Conservation (phyloP, 2,113 vertebrate species). For the Crotalus tigris region DNA sequence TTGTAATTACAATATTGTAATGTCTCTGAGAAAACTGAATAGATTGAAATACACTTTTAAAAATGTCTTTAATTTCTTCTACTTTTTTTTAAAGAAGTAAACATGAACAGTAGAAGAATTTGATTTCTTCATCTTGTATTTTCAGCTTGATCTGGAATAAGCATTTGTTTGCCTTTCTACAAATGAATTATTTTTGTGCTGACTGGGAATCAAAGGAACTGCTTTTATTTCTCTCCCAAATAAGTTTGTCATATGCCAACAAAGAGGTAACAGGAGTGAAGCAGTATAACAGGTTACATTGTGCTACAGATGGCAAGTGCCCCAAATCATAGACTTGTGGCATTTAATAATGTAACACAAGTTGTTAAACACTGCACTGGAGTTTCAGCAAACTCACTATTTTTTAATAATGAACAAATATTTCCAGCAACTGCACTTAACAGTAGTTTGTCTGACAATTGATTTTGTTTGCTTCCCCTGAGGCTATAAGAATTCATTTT, state of each 20-base stretch:
- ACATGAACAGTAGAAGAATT: neutral
- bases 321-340: neutral
- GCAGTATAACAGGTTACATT: neutral
- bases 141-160: neutral
- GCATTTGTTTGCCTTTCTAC: neutral
- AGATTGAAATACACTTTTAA: neutral
- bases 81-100: neutral
- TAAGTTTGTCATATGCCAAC: constrained; percentile 3
- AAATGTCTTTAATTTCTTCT: neutral
- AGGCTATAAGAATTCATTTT: neutral
- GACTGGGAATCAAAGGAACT: constrained; percentile 2
- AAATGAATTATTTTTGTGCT: constrained; percentile 4
- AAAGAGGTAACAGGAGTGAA: neutral
- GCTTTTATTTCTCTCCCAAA: neutral
- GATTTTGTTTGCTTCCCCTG: neutral
- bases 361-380: constrained; percentile 17
- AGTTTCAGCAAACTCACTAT: constrained; percentile 15
- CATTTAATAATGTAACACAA: constrained; percentile 12
- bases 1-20: neutral
- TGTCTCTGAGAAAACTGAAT: neutral
- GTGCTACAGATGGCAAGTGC: constrained; percentile 13
- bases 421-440: constrained; percentile 5
- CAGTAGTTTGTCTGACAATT: constrained; percentile 26
- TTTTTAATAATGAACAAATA: constrained; percentile 17
- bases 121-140: constrained; percentile 5